These are phyloP conservation scores for Hipparchia semele DNA, from an alignment of 2,888 invertebrate genomes.

Conservation along the genomic window DNA sequence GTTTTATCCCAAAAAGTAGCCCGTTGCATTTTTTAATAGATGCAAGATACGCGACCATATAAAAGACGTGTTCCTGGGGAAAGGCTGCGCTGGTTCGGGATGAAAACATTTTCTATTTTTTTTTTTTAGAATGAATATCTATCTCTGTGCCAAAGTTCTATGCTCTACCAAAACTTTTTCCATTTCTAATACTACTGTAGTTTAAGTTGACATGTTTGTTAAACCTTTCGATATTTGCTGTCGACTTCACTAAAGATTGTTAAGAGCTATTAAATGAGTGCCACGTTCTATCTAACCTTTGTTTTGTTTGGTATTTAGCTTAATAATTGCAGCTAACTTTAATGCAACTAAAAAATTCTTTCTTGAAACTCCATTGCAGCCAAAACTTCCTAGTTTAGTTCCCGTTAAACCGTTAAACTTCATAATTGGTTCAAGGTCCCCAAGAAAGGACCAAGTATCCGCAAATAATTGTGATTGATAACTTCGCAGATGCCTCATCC, in stretches of 20 bases:
- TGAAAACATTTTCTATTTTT: too few species aligned
- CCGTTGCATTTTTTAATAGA: too few species aligned
- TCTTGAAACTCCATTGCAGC: not conserved
- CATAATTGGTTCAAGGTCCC: not conserved
- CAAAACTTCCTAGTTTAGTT: too few species aligned
- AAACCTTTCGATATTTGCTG: not conserved
- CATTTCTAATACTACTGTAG: not conserved
- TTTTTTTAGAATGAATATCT: too few species aligned
- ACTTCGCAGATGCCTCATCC: not conserved
- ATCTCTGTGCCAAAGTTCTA: too few species aligned
- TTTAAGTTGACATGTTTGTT: not conserved
- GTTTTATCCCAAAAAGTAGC: too few species aligned
- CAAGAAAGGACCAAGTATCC: not conserved
- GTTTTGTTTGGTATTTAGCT: not conserved
- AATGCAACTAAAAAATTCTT: not conserved
- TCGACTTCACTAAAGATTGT: slow-evolving; percentile 10
- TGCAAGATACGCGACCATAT: too few species aligned
- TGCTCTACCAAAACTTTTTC: not conserved
- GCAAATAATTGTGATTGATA: not conserved
- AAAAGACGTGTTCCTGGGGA: too few species aligned
- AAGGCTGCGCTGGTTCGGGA: too few species aligned
- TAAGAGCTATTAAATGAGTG: slow-evolving; percentile 4
- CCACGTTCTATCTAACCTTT: slow-evolving; percentile 5
- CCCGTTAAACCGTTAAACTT: too few species aligned
- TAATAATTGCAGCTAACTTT: not conserved